phyloP scores from a whole-genome alignment of 2,113 vertebrate species.

The Onychostruthus taczanowskii region DNA sequence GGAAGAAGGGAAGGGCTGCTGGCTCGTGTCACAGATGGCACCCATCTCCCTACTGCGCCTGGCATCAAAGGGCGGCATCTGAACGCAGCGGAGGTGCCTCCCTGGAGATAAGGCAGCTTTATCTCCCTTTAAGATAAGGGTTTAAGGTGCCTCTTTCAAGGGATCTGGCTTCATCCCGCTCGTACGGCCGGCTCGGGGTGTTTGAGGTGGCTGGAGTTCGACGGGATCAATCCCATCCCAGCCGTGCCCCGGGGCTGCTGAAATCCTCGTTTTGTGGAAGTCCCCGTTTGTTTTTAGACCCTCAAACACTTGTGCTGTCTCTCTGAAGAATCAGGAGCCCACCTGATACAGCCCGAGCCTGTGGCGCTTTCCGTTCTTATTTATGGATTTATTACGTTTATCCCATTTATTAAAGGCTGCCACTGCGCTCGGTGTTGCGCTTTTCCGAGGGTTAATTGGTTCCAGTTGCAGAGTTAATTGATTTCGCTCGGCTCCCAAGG shows the following conservation, averaged over 20 bases:
- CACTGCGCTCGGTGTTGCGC: neutral
- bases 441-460: constrained; percentile 4
- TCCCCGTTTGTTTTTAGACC: neutral
- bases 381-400: neutral
- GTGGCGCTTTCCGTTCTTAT: neutral
- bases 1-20: neutral
- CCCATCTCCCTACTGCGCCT: neutral
- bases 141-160: neutral
- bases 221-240: neutral
- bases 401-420: neutral
- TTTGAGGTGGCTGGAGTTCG: neutral
- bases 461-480: constrained; percentile 29
- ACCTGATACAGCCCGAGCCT: accelerated
- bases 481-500: constrained; percentile 15
- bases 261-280: neutral
- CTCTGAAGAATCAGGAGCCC: neutral
- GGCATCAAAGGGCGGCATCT: neutral
- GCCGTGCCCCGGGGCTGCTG: neutral
- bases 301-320: neutral
- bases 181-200: neutral
- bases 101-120: neutral
- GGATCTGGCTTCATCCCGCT: accelerated
- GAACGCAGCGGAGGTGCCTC: neutral
- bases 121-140: neutral
- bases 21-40: neutral